phyloP scores from a whole-genome alignment of 2,113 vertebrate genomes.

The Cercopithecus mona region DNA sequence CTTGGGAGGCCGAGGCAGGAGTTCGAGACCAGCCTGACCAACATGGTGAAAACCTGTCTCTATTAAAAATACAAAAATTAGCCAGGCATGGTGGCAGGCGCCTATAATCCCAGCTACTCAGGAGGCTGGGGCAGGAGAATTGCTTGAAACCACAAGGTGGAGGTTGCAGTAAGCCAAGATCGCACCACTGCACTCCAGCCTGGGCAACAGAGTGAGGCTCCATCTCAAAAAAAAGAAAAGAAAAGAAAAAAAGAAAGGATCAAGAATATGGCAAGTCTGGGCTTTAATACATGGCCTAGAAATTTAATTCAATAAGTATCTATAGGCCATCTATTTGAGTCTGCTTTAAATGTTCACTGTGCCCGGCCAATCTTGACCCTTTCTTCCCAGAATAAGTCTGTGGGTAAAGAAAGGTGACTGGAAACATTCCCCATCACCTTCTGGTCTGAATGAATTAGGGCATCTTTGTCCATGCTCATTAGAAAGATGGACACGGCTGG shows the following conservation, averaged over 20 bases:
- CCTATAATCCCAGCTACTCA: no score
- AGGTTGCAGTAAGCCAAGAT: no score
- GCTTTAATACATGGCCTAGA: background rate
- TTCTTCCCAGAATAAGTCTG: slow-evolving; percentile 18
- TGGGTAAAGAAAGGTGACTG: background rate
- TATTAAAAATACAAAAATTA: no score
- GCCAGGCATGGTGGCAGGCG: no score
- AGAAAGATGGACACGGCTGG: background rate
- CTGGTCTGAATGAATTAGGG: background rate
- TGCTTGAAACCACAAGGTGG: no score
- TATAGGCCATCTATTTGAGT: background rate
- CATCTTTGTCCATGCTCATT: background rate
- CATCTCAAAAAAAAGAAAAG: no score
- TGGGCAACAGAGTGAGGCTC: no score
- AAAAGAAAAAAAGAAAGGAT: background rate
- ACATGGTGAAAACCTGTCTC: no score
- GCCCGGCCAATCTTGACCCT: background rate
- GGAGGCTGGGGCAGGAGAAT: no score
- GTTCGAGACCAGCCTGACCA: no score
- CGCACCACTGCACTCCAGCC: no score
- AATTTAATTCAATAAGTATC: slow-evolving; percentile 24
- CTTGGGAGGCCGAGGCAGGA: no score
- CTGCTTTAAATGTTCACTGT: slow-evolving; percentile 13
- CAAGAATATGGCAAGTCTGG: background rate
- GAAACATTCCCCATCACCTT: background rate